Evolutionary conservation across 2,797 vertebrate species (phyloP).

Genomic region (Acridotheres tristis): DNA sequence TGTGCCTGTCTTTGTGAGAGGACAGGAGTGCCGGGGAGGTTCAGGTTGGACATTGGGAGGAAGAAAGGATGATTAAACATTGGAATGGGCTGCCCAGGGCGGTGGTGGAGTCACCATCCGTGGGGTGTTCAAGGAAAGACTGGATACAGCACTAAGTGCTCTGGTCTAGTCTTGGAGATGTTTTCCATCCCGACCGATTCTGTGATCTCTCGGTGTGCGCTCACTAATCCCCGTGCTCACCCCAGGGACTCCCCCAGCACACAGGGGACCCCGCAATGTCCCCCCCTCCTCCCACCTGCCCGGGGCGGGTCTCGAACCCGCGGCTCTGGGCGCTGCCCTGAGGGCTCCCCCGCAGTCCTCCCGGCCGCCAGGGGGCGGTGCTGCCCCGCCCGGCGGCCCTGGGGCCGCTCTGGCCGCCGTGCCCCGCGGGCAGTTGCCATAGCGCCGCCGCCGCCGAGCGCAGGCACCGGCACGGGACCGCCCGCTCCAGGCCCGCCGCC

Average conservation of each 20-base stretch:
- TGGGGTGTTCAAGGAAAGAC: too few species aligned
- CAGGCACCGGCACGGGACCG: background rate
- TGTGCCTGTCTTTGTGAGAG: background rate
- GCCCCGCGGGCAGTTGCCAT: constrained; percentile 32
- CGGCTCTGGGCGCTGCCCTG: rapidly evolving
- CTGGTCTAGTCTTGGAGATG: rapidly evolving
- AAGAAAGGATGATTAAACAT: background rate
- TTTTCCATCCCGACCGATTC: background rate
- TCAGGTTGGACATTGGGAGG: background rate
- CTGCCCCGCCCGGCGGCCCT: background rate
- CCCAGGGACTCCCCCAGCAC: background rate
- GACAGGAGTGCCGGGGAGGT: too few species aligned
- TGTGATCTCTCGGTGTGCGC: background rate
- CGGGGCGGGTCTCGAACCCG: background rate
- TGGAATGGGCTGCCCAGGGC: background rate
- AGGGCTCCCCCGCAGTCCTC: background rate
- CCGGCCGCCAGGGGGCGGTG: background rate
- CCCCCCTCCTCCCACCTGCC: rapidly evolving
- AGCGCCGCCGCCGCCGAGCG: constrained; percentile 3
- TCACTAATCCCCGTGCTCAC: too few species aligned
- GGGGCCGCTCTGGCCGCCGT: background rate
- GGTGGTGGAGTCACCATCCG: background rate
- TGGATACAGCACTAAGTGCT: rapidly evolving
- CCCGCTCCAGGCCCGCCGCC: background rate
- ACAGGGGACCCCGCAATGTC: rapidly evolving